Base-by-base conservation (phyloP, 2,888 invertebrate species). In the Himalopsyche japonica region DNA sequence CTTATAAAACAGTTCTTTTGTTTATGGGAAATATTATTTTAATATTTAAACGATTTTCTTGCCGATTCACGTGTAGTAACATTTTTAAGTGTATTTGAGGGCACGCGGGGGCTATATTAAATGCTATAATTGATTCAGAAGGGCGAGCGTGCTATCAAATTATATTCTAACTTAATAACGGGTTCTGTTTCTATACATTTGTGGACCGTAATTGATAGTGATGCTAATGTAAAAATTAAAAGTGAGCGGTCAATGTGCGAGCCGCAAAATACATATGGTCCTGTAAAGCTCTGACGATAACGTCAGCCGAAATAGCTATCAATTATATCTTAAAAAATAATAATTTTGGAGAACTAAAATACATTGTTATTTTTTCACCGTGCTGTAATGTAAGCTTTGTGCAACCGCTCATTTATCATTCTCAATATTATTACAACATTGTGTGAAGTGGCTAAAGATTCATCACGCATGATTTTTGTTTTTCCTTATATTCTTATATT, bases 91-190 rank as follows among this genome's bases (percentile, higher is more conserved):
- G 57, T 57, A 57, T 57, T 57, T 57, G 57, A 24, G 57, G 57
- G 57, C 57, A 57, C 57, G 57, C 57, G 57, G 57, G 49, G 57
- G 57, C 57, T 24, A 57, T 20, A 57, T 57, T 57, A 57, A 57
- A 57, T 57, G 57, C 57, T 57, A 6, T 57, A 57, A 57, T 57
- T 57, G 57, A 81, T 81, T 76, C 81, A 76, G 81, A 49, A 81
- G 81, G 81, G 81, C 30, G 81, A 81, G 30, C 81, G 32, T 43
- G 32, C 81, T 76, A 81, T 77, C 81, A 77, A 76, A 81, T 48
- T 57, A 57, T 57, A 76, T 76, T 76, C 48, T 47, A 20, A 20
- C 47, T 20, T 81, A 81, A 81, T 81, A 76, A 81, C 76, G 81
- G 81, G 81, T 81, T 81, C 57, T 57, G 57, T 57, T 57, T 57